phyloP scores from a whole-genome alignment of 2,888 invertebrate species.

The Mactromeris polynyma region DNA sequence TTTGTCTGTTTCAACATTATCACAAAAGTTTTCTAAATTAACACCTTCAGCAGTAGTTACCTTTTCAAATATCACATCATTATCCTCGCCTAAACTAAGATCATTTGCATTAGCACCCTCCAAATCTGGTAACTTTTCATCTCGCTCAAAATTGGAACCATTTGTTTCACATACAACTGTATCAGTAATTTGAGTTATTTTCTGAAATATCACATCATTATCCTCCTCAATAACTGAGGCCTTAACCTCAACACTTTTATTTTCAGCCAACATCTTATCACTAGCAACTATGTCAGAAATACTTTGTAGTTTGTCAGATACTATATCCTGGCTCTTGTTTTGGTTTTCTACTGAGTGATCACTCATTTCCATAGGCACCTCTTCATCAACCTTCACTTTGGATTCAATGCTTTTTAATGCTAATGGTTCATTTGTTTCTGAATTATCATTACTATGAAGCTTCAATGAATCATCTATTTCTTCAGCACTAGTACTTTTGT shows the following conservation, averaged over 20 bases:
- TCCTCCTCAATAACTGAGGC: constrained; percentile 45
- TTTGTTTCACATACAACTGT: neutral
- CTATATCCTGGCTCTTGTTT: neutral
- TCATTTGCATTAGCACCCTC: constrained; percentile 16
- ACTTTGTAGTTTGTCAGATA: neutral
- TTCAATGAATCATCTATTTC: constrained; percentile 22
- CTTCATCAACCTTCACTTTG: neutral
- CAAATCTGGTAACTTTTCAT: constrained; percentile 17
- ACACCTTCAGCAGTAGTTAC: constrained; percentile 41
- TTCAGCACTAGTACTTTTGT: constrained; percentile 18
- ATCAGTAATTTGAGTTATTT: constrained; percentile 21
- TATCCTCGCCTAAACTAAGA: constrained; percentile 25
- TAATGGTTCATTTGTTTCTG: neutral
- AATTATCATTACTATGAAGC: neutral
- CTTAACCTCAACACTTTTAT: constrained; percentile 9
- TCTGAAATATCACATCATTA: constrained; percentile 63
- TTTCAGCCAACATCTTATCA: constrained; percentile 11
- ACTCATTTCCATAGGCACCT: neutral
- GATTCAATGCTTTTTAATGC: neutral
- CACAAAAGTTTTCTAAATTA: constrained; percentile 22
- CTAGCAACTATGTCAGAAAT: neutral
- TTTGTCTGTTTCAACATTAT: neutral
- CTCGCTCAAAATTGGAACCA: neutral
- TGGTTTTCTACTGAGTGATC: neutral
- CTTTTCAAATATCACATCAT: constrained; percentile 53